phyloP scores from a whole-genome alignment of 2,888 invertebrate genomes.

The Notodonta dromedarius region DNA sequence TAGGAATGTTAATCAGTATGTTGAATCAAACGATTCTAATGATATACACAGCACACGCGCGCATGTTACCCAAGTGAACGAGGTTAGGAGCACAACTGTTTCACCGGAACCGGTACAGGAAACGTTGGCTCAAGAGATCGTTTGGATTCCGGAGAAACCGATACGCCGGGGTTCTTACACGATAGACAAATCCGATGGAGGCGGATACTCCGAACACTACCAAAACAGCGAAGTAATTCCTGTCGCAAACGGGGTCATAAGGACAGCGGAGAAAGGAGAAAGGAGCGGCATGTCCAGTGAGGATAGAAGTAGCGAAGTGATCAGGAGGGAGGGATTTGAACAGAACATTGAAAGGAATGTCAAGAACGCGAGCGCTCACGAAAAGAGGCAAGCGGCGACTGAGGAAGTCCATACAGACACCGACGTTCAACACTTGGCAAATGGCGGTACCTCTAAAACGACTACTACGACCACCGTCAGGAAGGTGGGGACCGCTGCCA shows the following conservation, averaged over 20 bases:
- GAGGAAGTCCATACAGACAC: slow-evolving; percentile 70
- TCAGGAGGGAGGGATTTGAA: slow-evolving; percentile 64
- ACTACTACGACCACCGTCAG: slow-evolving; percentile 74
- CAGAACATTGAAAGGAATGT: slow-evolving; percentile 64
- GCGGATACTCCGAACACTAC: slow-evolving; percentile 63
- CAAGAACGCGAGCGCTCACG: slow-evolving; percentile 64
- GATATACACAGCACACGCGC: slow-evolving; percentile 44
- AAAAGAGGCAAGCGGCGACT: slow-evolving; percentile 60
- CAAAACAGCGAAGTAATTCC: slow-evolving; percentile 68
- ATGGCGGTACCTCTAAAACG: slow-evolving; percentile 71
- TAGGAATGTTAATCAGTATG: slow-evolving; percentile 31
- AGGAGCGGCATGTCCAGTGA: slow-evolving; percentile 57
- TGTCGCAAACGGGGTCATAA: slow-evolving; percentile 64
- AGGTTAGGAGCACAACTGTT: slow-evolving; percentile 64
- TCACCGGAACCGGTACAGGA: slow-evolving; percentile 74
- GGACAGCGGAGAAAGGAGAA: slow-evolving; percentile 62
- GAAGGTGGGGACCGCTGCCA: slow-evolving; percentile 71
- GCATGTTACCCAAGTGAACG: slow-evolving; percentile 67
- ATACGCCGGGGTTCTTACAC: slow-evolving; percentile 76
- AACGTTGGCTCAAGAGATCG: slow-evolving; percentile 69
- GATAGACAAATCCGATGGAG: slow-evolving; percentile 67
- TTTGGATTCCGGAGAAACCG: slow-evolving; percentile 72
- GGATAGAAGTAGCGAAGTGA: slow-evolving; percentile 57
- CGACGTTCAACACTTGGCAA: slow-evolving; percentile 68
- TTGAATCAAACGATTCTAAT: slow-evolving; percentile 21